A percentile compares a stretch with the other conserved stretches of the same genome.
These are phyloP conservation scores for Spodoptera litura DNA, from an alignment of 1,140 invertebrate species.

Conservation along the genomic window DNA sequence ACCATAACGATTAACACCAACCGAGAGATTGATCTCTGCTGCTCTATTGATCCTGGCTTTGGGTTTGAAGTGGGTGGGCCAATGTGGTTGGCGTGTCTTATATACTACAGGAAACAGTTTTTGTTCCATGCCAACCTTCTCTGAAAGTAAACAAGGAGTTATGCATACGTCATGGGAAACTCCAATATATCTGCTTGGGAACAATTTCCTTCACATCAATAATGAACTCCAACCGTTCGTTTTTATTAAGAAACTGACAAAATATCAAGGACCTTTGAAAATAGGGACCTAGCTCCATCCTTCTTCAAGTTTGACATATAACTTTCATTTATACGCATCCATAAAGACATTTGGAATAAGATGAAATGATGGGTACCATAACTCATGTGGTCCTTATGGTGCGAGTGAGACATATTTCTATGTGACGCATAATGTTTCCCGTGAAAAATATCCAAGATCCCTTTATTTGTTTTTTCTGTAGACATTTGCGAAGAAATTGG, in stretches of 20 bases:
- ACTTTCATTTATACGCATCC: slow-evolving; percentile 55
- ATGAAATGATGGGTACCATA: slow-evolving; percentile 54
- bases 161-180: too few species aligned
- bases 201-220: too few species aligned
- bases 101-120: too few species aligned
- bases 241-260: background rate
- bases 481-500: slow-evolving; percentile 23
- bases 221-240: too few species aligned
- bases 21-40: too few species aligned
- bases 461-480: slow-evolving; percentile 33
- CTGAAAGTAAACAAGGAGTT: too few species aligned
- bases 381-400: slow-evolving; percentile 50
- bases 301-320: slow-evolving; percentile 48
- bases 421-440: slow-evolving; percentile 16
- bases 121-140: too few species aligned
- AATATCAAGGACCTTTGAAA: background rate
- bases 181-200: too few species aligned
- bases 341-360: slow-evolving; percentile 59
- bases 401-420: slow-evolving; percentile 28
- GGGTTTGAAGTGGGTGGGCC: too few species aligned
- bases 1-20: too few species aligned
- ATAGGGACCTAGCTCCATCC: background rate
- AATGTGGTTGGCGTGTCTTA: too few species aligned
- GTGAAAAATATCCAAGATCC: slow-evolving; percentile 17
- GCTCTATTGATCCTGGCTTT: too few species aligned